Base-by-base conservation (phyloP, 2,888 invertebrate genomes). In the Drosophila setosimentum region DNA sequence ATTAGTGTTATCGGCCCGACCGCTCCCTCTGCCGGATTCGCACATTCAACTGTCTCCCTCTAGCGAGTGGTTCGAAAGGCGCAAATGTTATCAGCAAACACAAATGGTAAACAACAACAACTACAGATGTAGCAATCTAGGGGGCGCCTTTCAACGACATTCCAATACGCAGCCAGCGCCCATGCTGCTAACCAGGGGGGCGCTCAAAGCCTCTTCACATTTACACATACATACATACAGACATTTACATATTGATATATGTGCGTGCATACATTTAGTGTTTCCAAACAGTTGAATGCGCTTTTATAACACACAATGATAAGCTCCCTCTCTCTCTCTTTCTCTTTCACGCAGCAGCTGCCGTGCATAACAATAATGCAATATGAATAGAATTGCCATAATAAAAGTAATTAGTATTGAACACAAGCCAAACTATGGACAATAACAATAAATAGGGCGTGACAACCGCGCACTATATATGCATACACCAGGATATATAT, bases 41-140 rank as follows among this genome's bases (percentile, higher is more conserved):
- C 40, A 45, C 51, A 35, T 37, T 35, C 33, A 4, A 1, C 27
- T 16, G 29, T 37, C 48, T n/a, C 57, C 49, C 70, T 70, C 57
- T 11, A n/a, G 45, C 61, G 45, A 73, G 51, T 73, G 68, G 63
- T 65, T 78, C 53, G 59, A 77, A 83, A 88, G 80, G 82, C 87
- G 77, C 82, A 87, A 88, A 87, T 88, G 86, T 87, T 87, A 87
- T 87, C 86, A 86, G 84, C 65, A 77, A 83, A 76, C 60, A 76
- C 67, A 73, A 70, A 75, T 68, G 70, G 73, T 54, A 62, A 77
- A 72, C 62, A 75, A 48, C 68, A 69, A 76, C 67, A 70, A n/a
- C 27, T 16, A 30, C 50, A 11, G n/a, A 37, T 49, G 37, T 40
- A 51, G 30, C 64, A 68, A 63, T 54, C 58, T 67, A 67, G 75